phyloP scores from a whole-genome alignment of 2,888 invertebrate species.

The Sphaerophoria taeniata region DNA sequence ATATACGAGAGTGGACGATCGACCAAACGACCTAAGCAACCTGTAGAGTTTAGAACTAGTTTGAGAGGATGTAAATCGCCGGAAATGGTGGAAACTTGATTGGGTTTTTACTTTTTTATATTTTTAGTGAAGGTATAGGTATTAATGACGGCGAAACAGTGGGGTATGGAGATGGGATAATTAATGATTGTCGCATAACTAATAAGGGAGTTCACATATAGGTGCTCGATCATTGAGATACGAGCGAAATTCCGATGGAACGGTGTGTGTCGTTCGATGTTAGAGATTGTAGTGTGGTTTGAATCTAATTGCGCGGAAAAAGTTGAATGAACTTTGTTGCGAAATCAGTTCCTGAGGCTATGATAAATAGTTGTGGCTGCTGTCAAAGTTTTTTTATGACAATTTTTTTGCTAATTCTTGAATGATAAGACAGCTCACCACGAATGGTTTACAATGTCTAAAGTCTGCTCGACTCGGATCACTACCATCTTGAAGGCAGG shows the following conservation, averaged over 20 bases:
- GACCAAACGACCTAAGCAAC: background rate
- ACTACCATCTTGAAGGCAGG: too few relatives aligned
- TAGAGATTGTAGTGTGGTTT: background rate
- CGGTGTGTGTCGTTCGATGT: background rate
- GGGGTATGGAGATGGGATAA: slow-evolving; percentile 47
- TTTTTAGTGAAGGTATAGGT: background rate
- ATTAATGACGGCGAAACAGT: background rate
- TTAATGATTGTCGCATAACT: slow-evolving; percentile 61
- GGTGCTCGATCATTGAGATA: background rate
- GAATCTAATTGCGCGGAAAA: background rate
- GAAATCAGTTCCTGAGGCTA: too few relatives aligned
- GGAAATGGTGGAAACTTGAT: slow-evolving; percentile 68
- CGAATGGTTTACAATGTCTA: too few relatives aligned
- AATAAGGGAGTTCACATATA: slow-evolving; percentile 42
- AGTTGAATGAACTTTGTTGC: background rate
- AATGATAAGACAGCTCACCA: too few relatives aligned
- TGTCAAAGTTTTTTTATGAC: too few relatives aligned
- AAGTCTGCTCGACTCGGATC: too few relatives aligned
- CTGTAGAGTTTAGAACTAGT: slow-evolving; percentile 57
- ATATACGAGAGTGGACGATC: background rate
- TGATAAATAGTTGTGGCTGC: too few relatives aligned
- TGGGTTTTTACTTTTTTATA: slow-evolving; percentile 25
- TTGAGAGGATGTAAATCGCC: slow-evolving; percentile 73
- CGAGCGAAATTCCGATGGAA: background rate
- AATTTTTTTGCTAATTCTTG: too few relatives aligned